A percentile compares a stretch with the other conserved stretches of the same genome.
Conservation (phyloP, 2,888 invertebrate genomes). For the Volucella zonaria region DNA sequence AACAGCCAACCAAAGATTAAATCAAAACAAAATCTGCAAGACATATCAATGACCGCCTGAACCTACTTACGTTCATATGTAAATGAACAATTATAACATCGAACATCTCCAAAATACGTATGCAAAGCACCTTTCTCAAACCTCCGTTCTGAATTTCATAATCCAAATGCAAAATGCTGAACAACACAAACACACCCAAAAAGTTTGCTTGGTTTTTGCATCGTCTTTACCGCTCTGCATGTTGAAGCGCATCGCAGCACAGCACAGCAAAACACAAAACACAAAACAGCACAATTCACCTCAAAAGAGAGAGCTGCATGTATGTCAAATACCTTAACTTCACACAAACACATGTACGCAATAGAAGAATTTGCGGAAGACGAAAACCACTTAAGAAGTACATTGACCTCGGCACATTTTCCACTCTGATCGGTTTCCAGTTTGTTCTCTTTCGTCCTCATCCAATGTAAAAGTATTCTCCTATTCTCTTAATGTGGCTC, state of each 20-base stretch:
- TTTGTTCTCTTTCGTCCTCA: constrained; percentile 16
- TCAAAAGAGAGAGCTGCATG: constrained; percentile 74
- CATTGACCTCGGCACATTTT: constrained; percentile 74
- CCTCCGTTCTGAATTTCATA: constrained; percentile 58
- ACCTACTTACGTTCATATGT: not conserved
- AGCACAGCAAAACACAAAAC: too few relatives aligned
- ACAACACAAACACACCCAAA: constrained; percentile 31
- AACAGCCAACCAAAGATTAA: too few relatives aligned
- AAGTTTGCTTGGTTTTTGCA: constrained; percentile 7
- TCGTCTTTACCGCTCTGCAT: constrained; percentile 2
- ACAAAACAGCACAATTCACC: constrained; percentile 22
- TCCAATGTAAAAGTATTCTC: not conserved
- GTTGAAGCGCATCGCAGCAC: constrained; percentile 31
- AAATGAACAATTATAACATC: constrained; percentile 47
- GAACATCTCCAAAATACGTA: constrained; percentile 16
- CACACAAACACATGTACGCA: constrained; percentile 47
- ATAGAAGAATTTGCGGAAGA: constrained; percentile 71
- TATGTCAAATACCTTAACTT: constrained; percentile 67
- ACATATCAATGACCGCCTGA: not conserved
- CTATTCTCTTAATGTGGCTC: constrained; percentile 23
- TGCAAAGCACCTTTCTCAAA: constrained; percentile 41
- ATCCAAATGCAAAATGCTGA: constrained; percentile 53
- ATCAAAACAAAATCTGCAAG: not conserved
- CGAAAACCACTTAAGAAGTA: constrained; percentile 67
- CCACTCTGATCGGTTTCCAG: constrained; percentile 52